Evolutionary conservation across 2,113 vertebrate genomes (phyloP).

Genomic region (Sander vitreus): DNA sequence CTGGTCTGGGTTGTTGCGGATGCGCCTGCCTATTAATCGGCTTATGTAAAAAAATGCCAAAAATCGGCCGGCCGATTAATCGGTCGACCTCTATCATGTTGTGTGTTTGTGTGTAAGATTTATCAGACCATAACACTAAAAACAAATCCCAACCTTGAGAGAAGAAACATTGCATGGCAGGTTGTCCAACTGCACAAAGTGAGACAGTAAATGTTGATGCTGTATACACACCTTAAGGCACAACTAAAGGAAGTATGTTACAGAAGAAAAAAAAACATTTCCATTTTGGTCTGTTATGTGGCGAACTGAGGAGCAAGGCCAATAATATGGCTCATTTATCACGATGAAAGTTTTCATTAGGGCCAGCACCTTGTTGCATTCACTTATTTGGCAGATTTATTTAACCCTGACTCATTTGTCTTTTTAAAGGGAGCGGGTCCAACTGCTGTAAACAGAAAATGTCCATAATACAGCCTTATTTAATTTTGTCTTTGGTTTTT

Average conservation of each 20-base stretch:
- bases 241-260: constrained; percentile 8
- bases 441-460: constrained; percentile 21
- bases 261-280: constrained; percentile 16
- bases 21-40: no score
- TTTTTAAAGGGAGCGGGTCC: constrained; percentile 23
- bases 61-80: no score
- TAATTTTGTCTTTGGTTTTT: constrained; percentile 3
- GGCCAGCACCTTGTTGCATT: constrained; percentile 42
- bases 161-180: not conserved
- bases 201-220: constrained; percentile 14
- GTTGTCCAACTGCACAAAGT: not conserved
- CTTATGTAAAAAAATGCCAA: no score
- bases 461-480: not conserved
- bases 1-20: no score
- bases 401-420: constrained; percentile 48
- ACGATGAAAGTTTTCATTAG: constrained; percentile 59
- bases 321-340: constrained; percentile 60
- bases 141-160: not conserved
- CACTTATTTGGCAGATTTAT: constrained; percentile 52
- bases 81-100: no score
- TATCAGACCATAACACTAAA: not conserved
- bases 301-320: constrained; percentile 22
- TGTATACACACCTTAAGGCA: not conserved
- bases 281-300: constrained; percentile 19
- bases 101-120: constrained; percentile 5